These are phyloP conservation scores for Sicus ferrugineus DNA, from an alignment of 2,888 invertebrate genomes.

Conservation along the genomic window DNA sequence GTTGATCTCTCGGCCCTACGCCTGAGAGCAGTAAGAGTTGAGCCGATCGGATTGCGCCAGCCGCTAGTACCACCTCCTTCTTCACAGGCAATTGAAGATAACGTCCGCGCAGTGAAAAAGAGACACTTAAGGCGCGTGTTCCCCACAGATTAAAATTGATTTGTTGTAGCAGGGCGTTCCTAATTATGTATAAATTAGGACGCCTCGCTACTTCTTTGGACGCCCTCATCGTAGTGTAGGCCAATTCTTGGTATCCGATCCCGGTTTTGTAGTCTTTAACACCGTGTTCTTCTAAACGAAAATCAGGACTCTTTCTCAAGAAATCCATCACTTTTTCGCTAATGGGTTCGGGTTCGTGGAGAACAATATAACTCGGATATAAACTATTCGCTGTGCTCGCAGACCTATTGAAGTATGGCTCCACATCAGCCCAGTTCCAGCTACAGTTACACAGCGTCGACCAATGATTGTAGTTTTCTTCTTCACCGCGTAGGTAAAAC, in stretches of 20 bases:
- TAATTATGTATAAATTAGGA: conserved; percentile 70
- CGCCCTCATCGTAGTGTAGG: conserved; percentile 73
- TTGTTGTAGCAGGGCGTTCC: conserved; percentile 68
- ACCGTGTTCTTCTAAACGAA: conserved; percentile 64
- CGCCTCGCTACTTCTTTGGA: conserved; percentile 65
- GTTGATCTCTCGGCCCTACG: conserved; percentile 52
- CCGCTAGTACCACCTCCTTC: conserved; percentile 57
- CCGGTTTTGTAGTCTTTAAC: conserved; percentile 76
- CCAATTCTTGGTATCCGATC: conserved; percentile 64
- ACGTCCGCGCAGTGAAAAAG: conserved; percentile 64
- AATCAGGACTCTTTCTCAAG: conserved; percentile 66
- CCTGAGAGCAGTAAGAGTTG: conserved; percentile 61
- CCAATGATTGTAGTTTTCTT: conserved; percentile 73
- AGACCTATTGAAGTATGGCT: conserved; percentile 84
- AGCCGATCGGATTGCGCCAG: conserved; percentile 57
- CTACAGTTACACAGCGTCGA: conserved; percentile 68
- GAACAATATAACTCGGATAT: conserved; percentile 59
- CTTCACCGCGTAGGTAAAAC: conserved; percentile 72
- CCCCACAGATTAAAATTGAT: conserved; percentile 65
- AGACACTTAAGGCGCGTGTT: conserved; percentile 65
- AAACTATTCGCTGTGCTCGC: conserved; percentile 49
- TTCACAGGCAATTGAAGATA: conserved; percentile 45
- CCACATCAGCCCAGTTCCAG: conserved; percentile 78
- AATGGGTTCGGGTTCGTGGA: conserved; percentile 60
- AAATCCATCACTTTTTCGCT: conserved; percentile 61